Percentiles rank a stretch among this genome's conserved stretches.
Conservation (phyloP, 2,113 vertebrate species). For the Prolemur simus region DNA sequence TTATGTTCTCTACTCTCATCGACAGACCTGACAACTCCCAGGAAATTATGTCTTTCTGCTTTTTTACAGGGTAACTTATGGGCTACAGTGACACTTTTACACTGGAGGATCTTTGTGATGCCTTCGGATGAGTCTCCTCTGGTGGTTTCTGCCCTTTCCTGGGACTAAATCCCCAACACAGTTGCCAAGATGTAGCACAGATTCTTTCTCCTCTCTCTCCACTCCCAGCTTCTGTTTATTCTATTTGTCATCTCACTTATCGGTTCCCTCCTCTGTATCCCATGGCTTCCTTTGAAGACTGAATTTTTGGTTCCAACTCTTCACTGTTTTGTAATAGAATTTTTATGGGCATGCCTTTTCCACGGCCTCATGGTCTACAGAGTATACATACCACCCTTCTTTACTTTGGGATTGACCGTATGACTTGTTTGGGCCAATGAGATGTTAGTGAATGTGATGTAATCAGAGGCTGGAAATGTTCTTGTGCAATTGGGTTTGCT, state of each 20-base stretch:
- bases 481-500: neutral
- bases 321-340: neutral
- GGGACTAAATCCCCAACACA: neutral
- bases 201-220: neutral
- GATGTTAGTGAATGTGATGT: neutral
- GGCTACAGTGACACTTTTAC: neutral
- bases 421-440: neutral
- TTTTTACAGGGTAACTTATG: neutral
- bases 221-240: neutral
- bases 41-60: neutral
- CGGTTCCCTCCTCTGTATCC: neutral
- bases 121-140: neutral
- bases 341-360: neutral
- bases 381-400: neutral
- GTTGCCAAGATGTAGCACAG: neutral
- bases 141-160: neutral
- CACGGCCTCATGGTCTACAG: neutral
- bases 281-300: neutral
- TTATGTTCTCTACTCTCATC: neutral
- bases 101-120: neutral
- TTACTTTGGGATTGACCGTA: neutral
- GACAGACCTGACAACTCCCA: neutral
- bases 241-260: neutral
- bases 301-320: neutral
- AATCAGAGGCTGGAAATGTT: neutral